Evolutionary conservation across 2,888 invertebrate species (phyloP).

Genomic region (Volucella bombylans): DNA sequence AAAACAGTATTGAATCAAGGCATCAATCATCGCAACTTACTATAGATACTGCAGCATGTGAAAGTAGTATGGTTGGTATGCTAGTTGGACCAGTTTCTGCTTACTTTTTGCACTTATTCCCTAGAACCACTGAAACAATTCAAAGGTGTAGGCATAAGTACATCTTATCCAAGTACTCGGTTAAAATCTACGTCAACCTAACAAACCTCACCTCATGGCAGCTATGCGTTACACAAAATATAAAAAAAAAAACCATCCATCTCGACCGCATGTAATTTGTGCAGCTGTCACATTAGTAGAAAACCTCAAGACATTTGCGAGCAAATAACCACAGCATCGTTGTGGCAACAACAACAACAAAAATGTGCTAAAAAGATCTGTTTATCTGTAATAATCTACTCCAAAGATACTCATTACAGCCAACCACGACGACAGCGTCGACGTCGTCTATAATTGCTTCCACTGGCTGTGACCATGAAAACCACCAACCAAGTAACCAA

Average conservation of each 20-base stretch:
- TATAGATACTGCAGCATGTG: too few relatives aligned
- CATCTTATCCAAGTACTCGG: neutral
- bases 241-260: conserved; percentile 53
- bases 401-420: conserved; percentile 57
- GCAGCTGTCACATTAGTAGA: conserved; percentile 58
- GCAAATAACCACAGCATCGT: conserved; percentile 49
- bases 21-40: too few relatives aligned
- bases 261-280: conserved; percentile 69
- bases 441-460: conserved; percentile 67
- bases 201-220: neutral
- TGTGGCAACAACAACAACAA: conserved; percentile 17
- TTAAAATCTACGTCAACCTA: neutral
- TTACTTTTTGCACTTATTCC: too few relatives aligned
- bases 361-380: conserved; percentile 69
- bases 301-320: conserved; percentile 12
- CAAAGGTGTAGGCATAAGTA: too few relatives aligned
- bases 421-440: conserved; percentile 43
- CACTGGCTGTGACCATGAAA: conserved; percentile 73
- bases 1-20: too few relatives aligned
- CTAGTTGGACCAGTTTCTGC: too few relatives aligned
- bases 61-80: too few relatives aligned
- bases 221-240: conserved; percentile 7
- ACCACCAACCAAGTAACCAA: conserved; percentile 58
- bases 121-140: too few relatives aligned
- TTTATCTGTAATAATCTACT: conserved; percentile 63